A percentile compares a stretch with the other conserved stretches of the same genome.
Conservation (phyloP, 2,888 invertebrate species). For the Callyntrura sp. region DNA sequence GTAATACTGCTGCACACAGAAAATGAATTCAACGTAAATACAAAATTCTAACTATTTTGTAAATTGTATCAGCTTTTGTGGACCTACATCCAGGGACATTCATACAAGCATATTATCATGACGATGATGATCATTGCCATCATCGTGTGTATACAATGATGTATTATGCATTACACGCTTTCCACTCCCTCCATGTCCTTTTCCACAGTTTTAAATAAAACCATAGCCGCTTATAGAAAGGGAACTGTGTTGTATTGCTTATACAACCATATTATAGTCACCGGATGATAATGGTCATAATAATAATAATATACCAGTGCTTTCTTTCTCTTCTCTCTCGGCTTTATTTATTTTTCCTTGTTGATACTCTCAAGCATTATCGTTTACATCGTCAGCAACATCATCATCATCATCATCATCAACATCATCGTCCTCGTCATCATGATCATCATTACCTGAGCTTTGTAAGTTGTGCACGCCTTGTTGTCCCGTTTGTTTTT, state of each 20-base stretch:
- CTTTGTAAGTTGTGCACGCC: background rate
- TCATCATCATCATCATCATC: conserved; percentile 7
- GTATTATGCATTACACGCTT: conserved; percentile 63
- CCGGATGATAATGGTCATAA: conserved; percentile 11
- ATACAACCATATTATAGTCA: background rate
- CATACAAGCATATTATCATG: conserved; percentile 42
- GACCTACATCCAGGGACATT: background rate
- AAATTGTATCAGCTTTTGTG: conserved; percentile 46
- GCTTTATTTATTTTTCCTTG: conserved; percentile 27
- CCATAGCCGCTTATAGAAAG: background rate
- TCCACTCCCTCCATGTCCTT: conserved; percentile 4
- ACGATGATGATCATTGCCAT: conserved; percentile 14
- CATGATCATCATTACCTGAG: conserved; percentile 41
- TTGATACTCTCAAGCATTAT: conserved; percentile 39
- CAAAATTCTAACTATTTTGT: conserved; percentile 33
- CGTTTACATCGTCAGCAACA: conserved; percentile 17
- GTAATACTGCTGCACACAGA: background rate
- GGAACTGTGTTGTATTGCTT: background rate
- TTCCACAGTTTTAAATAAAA: conserved; percentile 53
- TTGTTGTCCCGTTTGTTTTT: conserved; percentile 28
- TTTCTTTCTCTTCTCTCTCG: conserved; percentile 13
- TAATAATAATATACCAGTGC: conserved; percentile 13
- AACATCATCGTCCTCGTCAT: background rate
- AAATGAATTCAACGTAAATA: conserved; percentile 2
- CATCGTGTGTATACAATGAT: conserved; percentile 48